A percentile compares a stretch with the other conserved stretches of the same genome.
Conservation (phyloP, 2,888 invertebrate genomes). For the Tipula helvola region DNA sequence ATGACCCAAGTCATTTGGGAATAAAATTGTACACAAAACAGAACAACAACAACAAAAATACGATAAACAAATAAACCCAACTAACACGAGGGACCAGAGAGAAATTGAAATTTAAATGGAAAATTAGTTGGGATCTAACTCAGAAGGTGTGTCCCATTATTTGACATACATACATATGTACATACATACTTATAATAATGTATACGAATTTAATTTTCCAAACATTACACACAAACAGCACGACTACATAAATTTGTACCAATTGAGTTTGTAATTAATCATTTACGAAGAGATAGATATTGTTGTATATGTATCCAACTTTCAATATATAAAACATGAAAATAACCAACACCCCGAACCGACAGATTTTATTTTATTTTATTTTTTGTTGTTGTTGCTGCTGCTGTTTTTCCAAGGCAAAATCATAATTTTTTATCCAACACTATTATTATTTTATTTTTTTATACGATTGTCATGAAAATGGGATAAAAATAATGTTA, state of each 20-base stretch:
- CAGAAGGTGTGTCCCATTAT: not conserved
- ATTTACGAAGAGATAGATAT: not conserved
- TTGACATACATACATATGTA: not conserved
- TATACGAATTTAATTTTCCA: not conserved
- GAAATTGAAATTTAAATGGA: not conserved
- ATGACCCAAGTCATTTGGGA: not conserved
- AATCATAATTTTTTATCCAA: not conserved
- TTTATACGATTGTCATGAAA: not conserved
- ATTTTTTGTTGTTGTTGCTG: not conserved
- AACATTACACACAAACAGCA: not conserved
- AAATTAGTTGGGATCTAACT: not conserved
- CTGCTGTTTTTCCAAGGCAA: not conserved
- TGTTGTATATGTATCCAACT: not conserved
- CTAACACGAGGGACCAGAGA: not conserved
- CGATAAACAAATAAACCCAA: not conserved
- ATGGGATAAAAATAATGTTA: not conserved
- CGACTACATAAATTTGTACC: not conserved
- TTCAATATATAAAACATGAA: not conserved
- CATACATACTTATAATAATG: not conserved
- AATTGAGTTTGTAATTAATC: not conserved
- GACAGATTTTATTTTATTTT: not conserved
- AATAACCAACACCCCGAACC: not conserved
- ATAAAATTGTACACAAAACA: not conserved
- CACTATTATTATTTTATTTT: not conserved
- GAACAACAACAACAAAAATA: not conserved